Base-by-base conservation (phyloP, 1,140 invertebrate species). In the Leptinotarsa texana region DNA sequence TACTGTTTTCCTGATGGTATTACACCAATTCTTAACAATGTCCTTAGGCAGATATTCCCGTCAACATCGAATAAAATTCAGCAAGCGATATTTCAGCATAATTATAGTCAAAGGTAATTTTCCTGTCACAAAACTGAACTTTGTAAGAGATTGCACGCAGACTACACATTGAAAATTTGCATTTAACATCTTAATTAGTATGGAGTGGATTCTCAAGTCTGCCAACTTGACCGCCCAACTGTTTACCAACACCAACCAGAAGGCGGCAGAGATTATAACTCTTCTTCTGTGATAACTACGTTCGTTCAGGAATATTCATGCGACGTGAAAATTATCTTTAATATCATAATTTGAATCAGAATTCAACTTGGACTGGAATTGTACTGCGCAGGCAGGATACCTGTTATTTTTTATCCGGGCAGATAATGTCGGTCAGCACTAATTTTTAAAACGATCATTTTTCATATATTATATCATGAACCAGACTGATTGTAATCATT, bases 131-230 rank as follows among this genome's bases (percentile, higher is more conserved):
- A 57, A 57, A 57, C 51, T 57, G 51, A 57, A 57, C 51, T 57
- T 18, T 18, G 6, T 67, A 42, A 33, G 27, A 67, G 27, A 67
- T 27, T 67, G 65, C 65, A 27, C 27, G 65, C 15, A 57, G 47
- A 18, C 69, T 70, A 22, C 17, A 24, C 65, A 67, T 67, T 33
- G 65, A 24, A 24, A 49, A 70, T 70, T 70, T 70, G 69, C 69
- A 70, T 70, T 49, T 57, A 70, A 57, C 69, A 70, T 70, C 69
- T 70, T 70, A 70, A 70, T 70, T 70, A 70, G 21, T n/a, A 49
- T 49, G 69, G 69, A 70, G 18, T 70, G 47, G 69, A 42, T 48
- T 21, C 21, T 18, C 48, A 49, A 57, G 21, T 49, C 69, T 24
- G 18, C 69, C 48, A 57, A 57, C 49, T 57, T 57, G 47, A 22